Percentiles rank a stretch among this genome's conserved stretches.
phyloP scores from a whole-genome alignment of 2,113 vertebrate genomes.

The Onychostruthus taczanowskii region DNA sequence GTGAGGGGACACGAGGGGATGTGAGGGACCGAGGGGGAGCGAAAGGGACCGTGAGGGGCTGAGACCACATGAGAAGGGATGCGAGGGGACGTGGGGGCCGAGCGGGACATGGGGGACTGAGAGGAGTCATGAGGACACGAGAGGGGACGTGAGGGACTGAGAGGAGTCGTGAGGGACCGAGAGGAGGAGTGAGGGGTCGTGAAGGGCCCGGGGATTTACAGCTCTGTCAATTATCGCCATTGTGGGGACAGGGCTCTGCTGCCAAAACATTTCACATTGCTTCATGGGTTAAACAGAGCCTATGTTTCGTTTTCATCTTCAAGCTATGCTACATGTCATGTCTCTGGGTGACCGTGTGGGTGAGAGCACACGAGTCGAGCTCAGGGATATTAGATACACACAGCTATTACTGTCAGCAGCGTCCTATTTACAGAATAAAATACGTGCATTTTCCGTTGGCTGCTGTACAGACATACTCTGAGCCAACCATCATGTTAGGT shows the following conservation, averaged over 20 bases:
- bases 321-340: accelerated
- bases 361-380: background rate
- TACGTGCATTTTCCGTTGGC: background rate
- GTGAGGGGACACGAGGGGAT: background rate
- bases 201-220: background rate
- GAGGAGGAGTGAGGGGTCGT: background rate
- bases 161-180: background rate
- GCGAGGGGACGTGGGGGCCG: background rate
- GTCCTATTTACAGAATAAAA: background rate
- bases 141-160: accelerated
- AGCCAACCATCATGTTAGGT: background rate
- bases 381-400: background rate
- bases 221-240: background rate
- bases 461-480: background rate
- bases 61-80: accelerated
- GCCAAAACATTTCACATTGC: background rate
- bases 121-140: background rate
- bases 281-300: background rate
- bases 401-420: background rate
- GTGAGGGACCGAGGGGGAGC: no score
- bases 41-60: background rate
- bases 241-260: background rate
- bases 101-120: no score
- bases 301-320: background rate
- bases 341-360: background rate